These are phyloP conservation scores for Eriosoma lanigerum DNA, from an alignment of 1,140 invertebrate genomes.

Conservation along the genomic window DNA sequence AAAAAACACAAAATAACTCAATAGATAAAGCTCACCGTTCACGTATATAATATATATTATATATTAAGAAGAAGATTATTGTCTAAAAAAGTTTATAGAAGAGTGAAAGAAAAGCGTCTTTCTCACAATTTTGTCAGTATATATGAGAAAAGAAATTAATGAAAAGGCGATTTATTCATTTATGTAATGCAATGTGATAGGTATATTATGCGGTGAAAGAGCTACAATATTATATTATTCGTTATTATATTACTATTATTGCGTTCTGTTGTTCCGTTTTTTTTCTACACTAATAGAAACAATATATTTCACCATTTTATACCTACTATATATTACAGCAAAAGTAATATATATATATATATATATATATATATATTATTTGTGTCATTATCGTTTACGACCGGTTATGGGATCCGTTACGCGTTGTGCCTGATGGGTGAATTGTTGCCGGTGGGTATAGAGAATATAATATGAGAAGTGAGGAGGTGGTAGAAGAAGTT, in stretches of 20 bases:
- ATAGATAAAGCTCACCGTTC: slow-evolving; percentile 9
- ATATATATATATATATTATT: slow-evolving; percentile 12
- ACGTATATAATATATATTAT: slow-evolving; percentile 17
- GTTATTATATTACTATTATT: background rate
- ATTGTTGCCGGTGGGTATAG: background rate
- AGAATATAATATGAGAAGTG: too few species aligned
- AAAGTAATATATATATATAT: slow-evolving; percentile 14
- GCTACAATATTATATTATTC: background rate
- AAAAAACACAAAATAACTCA: background rate
- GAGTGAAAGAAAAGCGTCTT: background rate
- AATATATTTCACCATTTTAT: background rate
- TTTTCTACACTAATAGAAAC: background rate
- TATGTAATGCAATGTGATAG: too few species aligned
- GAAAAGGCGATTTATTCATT: too few species aligned
- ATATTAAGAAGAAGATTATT: slow-evolving; percentile 14
- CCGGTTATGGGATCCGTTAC: slow-evolving; percentile 38
- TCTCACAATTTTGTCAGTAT: background rate
- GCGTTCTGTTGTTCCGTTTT: background rate
- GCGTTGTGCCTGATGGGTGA: slow-evolving; percentile 32
- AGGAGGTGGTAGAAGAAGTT: slow-evolving; percentile 11
- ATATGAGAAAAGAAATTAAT: background rate
- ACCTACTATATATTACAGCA: too few species aligned
- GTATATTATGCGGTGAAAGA: too few species aligned
- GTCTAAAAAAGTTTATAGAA: slow-evolving; percentile 5
- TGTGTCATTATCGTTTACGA: slow-evolving; percentile 37